A percentile compares a stretch with the other conserved stretches of the same genome.
These are phyloP conservation scores for Micromussa lordhowensis DNA, from an alignment of 92 coral and sea anemone genomes.

Conservation along the genomic window DNA sequence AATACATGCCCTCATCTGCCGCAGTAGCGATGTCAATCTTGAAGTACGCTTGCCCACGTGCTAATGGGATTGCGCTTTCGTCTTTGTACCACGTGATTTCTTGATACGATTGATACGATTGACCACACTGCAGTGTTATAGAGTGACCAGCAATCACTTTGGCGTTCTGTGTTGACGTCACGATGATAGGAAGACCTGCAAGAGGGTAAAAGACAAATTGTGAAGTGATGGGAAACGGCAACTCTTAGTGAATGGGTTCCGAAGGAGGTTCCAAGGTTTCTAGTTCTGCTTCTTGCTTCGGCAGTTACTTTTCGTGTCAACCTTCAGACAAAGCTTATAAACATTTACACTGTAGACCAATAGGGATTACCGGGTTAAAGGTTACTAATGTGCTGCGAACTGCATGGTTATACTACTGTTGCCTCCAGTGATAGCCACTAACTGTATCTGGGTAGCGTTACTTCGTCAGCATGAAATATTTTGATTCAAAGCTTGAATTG, in stretches of 20 bases:
- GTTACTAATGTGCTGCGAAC: no score
- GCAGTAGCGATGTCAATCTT: neutral
- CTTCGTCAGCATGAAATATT: no score
- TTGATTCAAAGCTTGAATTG: no score
- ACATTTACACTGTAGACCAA: no score
- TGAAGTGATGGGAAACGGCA: neutral
- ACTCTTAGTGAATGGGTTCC: neutral
- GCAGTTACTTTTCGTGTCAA: no score
- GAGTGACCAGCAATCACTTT: conserved; percentile 32
- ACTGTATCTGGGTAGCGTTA: no score
- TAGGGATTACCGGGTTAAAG: no score
- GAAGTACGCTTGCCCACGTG: neutral
- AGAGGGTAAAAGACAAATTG: neutral
- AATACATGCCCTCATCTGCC: conserved; percentile 32
- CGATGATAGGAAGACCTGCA: conserved; percentile 29
- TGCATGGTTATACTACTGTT: no score
- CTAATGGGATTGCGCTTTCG: neutral
- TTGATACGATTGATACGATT: neutral
- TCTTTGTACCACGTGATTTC: conserved; percentile 25
- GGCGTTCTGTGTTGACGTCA: conserved; percentile 8
- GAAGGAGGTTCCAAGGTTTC: neutral
- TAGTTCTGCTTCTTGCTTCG: no score
- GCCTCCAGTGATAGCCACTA: no score
- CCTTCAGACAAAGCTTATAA: no score
- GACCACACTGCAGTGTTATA: conserved; percentile 14